Base-by-base conservation (phyloP, 2,888 invertebrate species). In the Fissipunctia ypsillon region DNA sequence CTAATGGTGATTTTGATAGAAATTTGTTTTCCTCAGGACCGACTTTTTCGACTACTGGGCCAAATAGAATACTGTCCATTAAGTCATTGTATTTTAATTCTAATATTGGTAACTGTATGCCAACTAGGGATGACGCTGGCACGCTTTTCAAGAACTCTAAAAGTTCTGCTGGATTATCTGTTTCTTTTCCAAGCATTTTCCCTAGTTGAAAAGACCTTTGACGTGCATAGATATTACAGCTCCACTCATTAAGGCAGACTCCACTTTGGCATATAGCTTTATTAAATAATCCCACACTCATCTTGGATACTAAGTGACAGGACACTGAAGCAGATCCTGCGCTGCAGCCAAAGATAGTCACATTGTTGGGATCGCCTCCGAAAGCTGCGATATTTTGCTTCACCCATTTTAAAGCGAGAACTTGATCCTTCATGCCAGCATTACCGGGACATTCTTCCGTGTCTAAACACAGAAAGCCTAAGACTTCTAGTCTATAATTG, bases 201-300 rank as follows among this genome's bases (percentile, higher is more conserved):
- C 94, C 96, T 14, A 96, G 88, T 88, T 95, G 95, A 78, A 96
- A 93, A 22, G 96, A 96, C 73, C 95, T 90, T 85, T 93, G 88
- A 25, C 90, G 90, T 0, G 91, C 93, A 78, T 95, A 92, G 31
- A 93, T 77, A 73, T 91, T 93, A 85, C 93, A 94, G 73, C 92
- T 90, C 96, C 96, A 96, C 76, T 96, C 95, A 78, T 93, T 94
- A 12, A 96, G 89, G 76, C 95, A 94, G 1, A 95, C 93, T 43
- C 96, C 96, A 75, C 96, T 96, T 90, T 96, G 96, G 80, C 96
- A 95, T 71, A 96, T 96, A 1, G 95, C 96, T 89, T 95, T 96
- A 84, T 93, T 85, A 79, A 96, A 96, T 73, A 96, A 88, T 19
- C 95, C 95, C 65, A 88, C 77, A 76, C 96, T 96, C 94, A 95